phyloP scores from a whole-genome alignment of 2,888 invertebrate genomes.

The Pseudococcus longispinus region DNA sequence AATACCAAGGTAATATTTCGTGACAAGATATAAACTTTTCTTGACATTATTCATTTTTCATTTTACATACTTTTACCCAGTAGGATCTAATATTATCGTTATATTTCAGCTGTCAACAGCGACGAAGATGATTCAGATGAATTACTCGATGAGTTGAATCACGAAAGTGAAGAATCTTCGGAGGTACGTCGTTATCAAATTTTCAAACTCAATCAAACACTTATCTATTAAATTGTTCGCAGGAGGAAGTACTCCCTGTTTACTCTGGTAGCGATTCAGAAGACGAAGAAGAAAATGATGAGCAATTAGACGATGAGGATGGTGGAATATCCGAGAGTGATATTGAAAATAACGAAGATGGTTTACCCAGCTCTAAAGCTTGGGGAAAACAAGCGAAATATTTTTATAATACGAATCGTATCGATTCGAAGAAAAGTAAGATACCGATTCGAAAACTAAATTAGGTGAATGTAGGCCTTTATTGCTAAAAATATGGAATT shows the following conservation, averaged over 20 bases:
- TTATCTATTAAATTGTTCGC: slow-evolving; percentile 61
- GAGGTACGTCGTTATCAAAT: neutral
- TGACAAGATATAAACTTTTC: neutral
- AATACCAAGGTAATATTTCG: neutral
- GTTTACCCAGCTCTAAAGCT: slow-evolving; percentile 80
- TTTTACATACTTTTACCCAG: too few relatives aligned
- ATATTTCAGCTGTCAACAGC: neutral
- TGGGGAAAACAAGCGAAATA: slow-evolving; percentile 84
- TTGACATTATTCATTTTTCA: neutral
- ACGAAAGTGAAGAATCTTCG: slow-evolving; percentile 34
- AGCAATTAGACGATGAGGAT: slow-evolving; percentile 64
- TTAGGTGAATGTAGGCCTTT: neutral
- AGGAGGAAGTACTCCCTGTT: slow-evolving; percentile 68
- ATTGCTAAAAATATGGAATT: neutral
- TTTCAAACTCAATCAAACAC: neutral
- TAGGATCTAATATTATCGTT: neutral
- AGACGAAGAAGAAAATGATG: slow-evolving; percentile 61
- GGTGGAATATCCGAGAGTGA: slow-evolving; percentile 65
- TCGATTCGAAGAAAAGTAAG: slow-evolving; percentile 84
- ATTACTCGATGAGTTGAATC: neutral
- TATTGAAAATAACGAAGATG: slow-evolving; percentile 69
- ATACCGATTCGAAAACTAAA: neutral
- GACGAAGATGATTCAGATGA: slow-evolving; percentile 22
- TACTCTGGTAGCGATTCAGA: slow-evolving; percentile 60
- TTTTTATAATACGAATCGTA: slow-evolving; percentile 87